phyloP scores from a whole-genome alignment of 2,797 vertebrate species.

The Knipowitschia caucasica region DNA sequence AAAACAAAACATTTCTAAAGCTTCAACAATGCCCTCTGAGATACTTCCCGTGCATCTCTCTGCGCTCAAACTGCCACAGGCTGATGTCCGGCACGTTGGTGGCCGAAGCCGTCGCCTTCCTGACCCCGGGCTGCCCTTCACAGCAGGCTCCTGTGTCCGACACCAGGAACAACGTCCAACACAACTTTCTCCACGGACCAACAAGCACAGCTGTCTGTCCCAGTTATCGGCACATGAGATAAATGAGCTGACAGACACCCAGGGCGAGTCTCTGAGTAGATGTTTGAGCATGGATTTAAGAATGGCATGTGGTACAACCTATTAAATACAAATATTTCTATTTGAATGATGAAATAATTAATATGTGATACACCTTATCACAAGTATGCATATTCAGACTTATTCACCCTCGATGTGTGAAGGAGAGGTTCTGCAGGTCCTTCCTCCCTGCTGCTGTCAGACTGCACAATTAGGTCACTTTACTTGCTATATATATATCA shows the following conservation, averaged over 20 bases:
- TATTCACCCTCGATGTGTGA: not conserved
- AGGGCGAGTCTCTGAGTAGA: not conserved
- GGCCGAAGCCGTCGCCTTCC: slow-evolving; percentile 55
- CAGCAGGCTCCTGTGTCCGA: slow-evolving; percentile 78
- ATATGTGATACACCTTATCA: not conserved
- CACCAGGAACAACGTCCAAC: slow-evolving; percentile 68
- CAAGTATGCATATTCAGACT: not conserved
- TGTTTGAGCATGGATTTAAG: not conserved
- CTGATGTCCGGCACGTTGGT: slow-evolving; percentile 23
- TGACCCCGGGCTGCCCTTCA: slow-evolving; percentile 76
- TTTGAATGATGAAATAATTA: not conserved
- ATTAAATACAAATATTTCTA: not conserved
- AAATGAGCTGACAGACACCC: not conserved
- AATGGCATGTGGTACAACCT: not conserved
- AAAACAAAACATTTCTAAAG: not conserved
- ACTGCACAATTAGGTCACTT: too few species aligned
- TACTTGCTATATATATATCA: too few species aligned
- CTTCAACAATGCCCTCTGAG: not conserved
- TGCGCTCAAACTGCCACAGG: not conserved
- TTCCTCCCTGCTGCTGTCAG: too few species aligned
- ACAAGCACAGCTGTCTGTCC: slow-evolving; percentile 18
- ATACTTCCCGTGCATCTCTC: not conserved
- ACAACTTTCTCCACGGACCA: slow-evolving; percentile 54
- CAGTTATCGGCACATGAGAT: not conserved
- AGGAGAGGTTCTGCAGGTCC: too few species aligned